phyloP scores from a whole-genome alignment of 2,888 invertebrate species.

The Psococerastis gibbosa region DNA sequence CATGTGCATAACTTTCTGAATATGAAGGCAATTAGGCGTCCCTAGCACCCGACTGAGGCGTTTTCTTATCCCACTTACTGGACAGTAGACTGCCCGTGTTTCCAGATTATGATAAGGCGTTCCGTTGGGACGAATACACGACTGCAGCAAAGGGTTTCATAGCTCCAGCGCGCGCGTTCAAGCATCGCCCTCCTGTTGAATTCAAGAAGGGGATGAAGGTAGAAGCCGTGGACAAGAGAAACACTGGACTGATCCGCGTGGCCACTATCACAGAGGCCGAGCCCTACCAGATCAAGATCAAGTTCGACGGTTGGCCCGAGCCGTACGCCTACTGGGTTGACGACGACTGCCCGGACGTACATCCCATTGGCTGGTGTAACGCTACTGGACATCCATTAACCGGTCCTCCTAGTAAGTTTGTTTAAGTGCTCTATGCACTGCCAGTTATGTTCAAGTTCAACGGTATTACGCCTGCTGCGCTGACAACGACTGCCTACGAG shows the following conservation, averaged over 20 bases:
- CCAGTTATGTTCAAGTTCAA: too few species aligned
- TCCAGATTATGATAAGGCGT: slow-evolving; percentile 22
- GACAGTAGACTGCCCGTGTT: too few species aligned
- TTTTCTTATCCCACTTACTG: too few species aligned
- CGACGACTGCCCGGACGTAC: slow-evolving; percentile 76
- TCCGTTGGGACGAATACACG: slow-evolving; percentile 74
- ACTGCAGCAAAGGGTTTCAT: slow-evolving; percentile 50
- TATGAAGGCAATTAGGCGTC: too few species aligned
- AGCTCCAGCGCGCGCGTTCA: slow-evolving; percentile 67
- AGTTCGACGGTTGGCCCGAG: slow-evolving; percentile 79
- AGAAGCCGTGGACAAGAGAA: slow-evolving; percentile 30
- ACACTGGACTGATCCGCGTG: slow-evolving; percentile 67
- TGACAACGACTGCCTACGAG: too few species aligned
- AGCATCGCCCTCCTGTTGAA: slow-evolving; percentile 52
- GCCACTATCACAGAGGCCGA: slow-evolving; percentile 60
- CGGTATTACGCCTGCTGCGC: too few species aligned
- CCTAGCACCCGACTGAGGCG: too few species aligned
- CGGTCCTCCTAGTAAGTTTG: slow-evolving; percentile 60
- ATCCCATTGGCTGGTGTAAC: slow-evolving; percentile 81
- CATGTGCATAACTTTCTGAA: too few species aligned
- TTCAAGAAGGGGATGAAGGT: slow-evolving; percentile 66
- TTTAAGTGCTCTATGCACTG: too few species aligned
- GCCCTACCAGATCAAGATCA: slow-evolving; percentile 41
- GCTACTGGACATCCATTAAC: slow-evolving; percentile 76
- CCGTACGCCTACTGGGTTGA: slow-evolving; percentile 75